Evolutionary conservation across 2,888 invertebrate species (phyloP), one percentile per base, ranked within the genome.

Genomic region (Stenotaenia linearis): DNA sequence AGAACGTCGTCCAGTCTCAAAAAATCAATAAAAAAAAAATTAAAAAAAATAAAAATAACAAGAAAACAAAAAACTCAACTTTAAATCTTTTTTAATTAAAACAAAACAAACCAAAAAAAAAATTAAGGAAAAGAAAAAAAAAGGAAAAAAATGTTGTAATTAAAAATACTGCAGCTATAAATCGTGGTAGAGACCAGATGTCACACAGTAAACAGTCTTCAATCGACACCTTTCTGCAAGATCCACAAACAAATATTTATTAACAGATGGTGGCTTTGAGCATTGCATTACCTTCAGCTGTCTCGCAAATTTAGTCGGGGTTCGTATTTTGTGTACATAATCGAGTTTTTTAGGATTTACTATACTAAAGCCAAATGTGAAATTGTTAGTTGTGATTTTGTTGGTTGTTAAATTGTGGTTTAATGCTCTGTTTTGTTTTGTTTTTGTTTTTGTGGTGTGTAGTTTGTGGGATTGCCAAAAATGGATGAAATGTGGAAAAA

Each of bases 201-300:
- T n/a, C 9, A n/a, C 28, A 28, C 4, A 28, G 25, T 69, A 15
- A 4, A 28, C 69, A 69, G 25, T 25, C 69, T 2, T 69, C 69
- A 69, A 69, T 69, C 69, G 69, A 69, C 69, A 69, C 69, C 69
- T 69, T 69, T 69, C 69, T 7, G 5, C 6, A 50, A 50, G 50
- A 28, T 69, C 69, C 23, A 69, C 69, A 69, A 69, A 69, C 69
- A 69, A 69, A 69, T 69, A 69, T 69, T 69, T 69, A 69, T 69
- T 69, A 69, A 69, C 69, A 69, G 69, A 69, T 69, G 69, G 69
- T 5, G 69, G 50, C 18, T 50, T 50, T n/a, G 50, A 50, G 50
- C n/a, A 21, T 50, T 50, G 50, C 18, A 21, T 50, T 50, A 18
- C 69, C 69, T 69, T 69, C 69, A 69, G 69, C 69, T 69, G 69